Evolutionary conservation across 2,888 invertebrate species (phyloP), one percentile per base, ranked within the genome.

Genomic region (Epiblema foenella): DNA sequence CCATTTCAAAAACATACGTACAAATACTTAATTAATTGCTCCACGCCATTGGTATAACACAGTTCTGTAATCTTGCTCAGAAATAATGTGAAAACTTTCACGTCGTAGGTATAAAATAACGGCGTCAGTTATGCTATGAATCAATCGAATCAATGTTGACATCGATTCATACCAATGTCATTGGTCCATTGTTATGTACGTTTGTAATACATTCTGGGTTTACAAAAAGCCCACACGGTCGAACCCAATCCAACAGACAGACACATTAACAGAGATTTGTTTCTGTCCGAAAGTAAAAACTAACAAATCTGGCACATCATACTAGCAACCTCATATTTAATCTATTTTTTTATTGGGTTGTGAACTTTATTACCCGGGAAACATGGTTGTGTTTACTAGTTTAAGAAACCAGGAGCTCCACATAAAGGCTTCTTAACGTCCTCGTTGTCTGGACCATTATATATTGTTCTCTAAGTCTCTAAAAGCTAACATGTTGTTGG

Each of bases 401-500:
- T 39, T 64, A 2, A n/a, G 39, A 39, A 11, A 52, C n/a, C 20
- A 51, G 39, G 20, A 18, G 39, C 4, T 17, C 54, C 60, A 39
- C 56, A 67, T 67, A 67, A 51, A 66, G 60, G 60, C 29, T 56
- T 67, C 60, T 62, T 62, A 62, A 62, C 39, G 67, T 62, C 67
- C 66, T 67, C 56, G 57, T 71, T 71, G 71, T 71, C 56, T 51
- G 67, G 29, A 62, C 49, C 24, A 62, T 62, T 71, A 51, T 66
- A 66, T 66, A 71, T 71, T 71, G 62, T 71, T 60, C 49, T 54
- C 37, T 24, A 70, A 60, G 54, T 49, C 59, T 60, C 17, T 39
- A 46, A 49, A 71, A 60, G 51, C 57, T 71, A 71, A 71, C 71
- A 57, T 71, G 71, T 62, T 51, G 71, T 71, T 71, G 67, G 49